phyloP scores from a whole-genome alignment of 1,140 invertebrate species.

The Penaeus indicus region DNA sequence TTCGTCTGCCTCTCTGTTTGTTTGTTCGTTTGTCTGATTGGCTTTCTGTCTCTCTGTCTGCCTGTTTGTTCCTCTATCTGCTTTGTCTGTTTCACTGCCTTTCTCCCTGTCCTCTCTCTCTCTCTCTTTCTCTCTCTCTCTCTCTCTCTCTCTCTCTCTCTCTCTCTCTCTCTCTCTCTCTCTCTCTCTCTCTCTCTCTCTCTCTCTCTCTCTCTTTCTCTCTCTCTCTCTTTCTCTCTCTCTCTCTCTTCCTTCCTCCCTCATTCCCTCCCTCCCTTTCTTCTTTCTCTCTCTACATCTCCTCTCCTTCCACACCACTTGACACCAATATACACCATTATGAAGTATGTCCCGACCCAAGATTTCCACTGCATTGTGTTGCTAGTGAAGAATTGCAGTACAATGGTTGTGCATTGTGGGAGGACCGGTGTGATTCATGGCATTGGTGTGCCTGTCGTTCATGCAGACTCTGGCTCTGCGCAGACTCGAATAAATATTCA shows the following conservation, averaged over 20 bases:
- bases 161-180: background rate
- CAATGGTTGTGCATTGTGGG: no score
- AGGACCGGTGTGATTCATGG: no score
- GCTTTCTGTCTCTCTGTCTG: constrained; percentile 22
- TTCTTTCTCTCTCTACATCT: background rate
- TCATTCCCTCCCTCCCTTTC: background rate
- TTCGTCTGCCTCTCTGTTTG: constrained; percentile 10
- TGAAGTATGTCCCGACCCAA: no score
- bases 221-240: background rate
- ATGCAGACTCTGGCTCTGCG: no score
- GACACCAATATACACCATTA: no score
- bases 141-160: background rate
- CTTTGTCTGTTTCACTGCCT: background rate
- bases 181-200: background rate
- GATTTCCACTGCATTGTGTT: no score
- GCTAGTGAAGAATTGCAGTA: no score
- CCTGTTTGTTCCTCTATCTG: background rate
- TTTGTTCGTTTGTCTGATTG: background rate
- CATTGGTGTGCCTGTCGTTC: no score
- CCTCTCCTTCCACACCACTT: background rate
- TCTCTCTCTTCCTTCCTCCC: background rate
- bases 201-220: background rate
- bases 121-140: no score
- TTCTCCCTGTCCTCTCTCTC: background rate
- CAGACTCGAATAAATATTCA: no score